Conservation (phyloP, 2,113 vertebrate species). For the Pterocles orientalis region DNA sequence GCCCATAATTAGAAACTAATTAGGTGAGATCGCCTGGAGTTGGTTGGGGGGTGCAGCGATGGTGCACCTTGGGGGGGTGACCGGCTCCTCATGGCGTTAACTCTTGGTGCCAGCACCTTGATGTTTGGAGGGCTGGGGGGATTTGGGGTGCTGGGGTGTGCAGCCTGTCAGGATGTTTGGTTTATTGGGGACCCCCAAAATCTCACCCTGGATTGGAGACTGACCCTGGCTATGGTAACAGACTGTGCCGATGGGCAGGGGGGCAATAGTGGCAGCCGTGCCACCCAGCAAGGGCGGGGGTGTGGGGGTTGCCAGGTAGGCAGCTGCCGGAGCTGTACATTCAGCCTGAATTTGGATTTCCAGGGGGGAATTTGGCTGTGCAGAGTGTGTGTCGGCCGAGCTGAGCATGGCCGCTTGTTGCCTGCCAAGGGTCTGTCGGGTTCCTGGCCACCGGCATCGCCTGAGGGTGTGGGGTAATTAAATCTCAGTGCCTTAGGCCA, state of each 20-base stretch:
- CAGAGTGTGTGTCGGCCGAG: neutral
- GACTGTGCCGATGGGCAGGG: accelerated
- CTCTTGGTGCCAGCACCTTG: neutral
- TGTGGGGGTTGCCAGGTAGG: neutral
- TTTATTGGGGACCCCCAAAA: neutral
- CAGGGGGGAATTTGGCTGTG: neutral
- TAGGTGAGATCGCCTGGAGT: constrained; percentile 79
- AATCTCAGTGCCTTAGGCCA: neutral
- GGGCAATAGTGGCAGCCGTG: neutral
- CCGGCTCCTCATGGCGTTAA: neutral
- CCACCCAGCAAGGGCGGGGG: neutral
- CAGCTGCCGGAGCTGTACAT: neutral
- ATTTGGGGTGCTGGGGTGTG: neutral
- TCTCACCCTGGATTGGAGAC: neutral
- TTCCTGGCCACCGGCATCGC: neutral
- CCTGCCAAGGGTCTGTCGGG: neutral
- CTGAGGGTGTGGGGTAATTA: neutral
- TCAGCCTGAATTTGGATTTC: neutral
- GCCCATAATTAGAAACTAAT: constrained; percentile 84
- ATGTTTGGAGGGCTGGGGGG: neutral
- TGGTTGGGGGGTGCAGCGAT: constrained; percentile 67
- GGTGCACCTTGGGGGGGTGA: constrained; percentile 74
- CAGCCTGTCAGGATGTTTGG: accelerated
- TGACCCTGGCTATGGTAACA: no score
- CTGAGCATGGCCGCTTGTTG: neutral